Evolutionary conservation across 2,888 invertebrate genomes (phyloP), one percentile per base, ranked within the genome.

Genomic region (Eledone cirrhosa): DNA sequence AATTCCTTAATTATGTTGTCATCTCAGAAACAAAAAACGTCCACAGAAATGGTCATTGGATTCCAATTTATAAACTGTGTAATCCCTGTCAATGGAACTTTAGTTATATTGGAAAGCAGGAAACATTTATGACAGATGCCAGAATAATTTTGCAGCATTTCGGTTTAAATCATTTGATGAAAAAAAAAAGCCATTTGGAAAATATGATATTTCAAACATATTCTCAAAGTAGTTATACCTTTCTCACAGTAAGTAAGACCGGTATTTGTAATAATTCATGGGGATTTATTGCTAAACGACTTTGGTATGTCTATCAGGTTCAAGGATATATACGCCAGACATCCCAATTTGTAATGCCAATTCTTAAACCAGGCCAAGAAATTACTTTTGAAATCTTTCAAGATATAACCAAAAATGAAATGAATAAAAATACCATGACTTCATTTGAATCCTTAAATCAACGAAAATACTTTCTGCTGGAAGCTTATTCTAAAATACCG

Each of bases 51-150:
- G 72, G 72, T 4, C 72, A 72, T 8, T 72, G 72, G 72, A 72
- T 72, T 19, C 72, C 72, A 1, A 8, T 33, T 4, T 72, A 72
- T 19, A 24, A 1, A 8, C 31, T 41, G 22, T 72, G 72, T 19
- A 72, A 72, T 22, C 72, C 72, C 7, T 72, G 72, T 22, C 29
- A n/a, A 41, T 72, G 72, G 72, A 33, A 72, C n/a, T 72, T 72
- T 72, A 7, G 22, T 2, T 72, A 41, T 24, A 41, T 72, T 41
- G 72, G 72, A 72, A 72, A 72, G 22, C 72, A 72, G 8, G 72
- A 72, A 14, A 41, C 72, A 13, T 72, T 72, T 14, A 41, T 31
- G 13, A 72, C 29, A 13, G 72, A 72, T 7, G 41, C 27, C 5
- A n/a, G 2, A 24, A 14, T n/a, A 5, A 72, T 72, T 24, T 7